Base-by-base conservation (phyloP, 2,113 vertebrate species). In the Phycodurus eques region DNA sequence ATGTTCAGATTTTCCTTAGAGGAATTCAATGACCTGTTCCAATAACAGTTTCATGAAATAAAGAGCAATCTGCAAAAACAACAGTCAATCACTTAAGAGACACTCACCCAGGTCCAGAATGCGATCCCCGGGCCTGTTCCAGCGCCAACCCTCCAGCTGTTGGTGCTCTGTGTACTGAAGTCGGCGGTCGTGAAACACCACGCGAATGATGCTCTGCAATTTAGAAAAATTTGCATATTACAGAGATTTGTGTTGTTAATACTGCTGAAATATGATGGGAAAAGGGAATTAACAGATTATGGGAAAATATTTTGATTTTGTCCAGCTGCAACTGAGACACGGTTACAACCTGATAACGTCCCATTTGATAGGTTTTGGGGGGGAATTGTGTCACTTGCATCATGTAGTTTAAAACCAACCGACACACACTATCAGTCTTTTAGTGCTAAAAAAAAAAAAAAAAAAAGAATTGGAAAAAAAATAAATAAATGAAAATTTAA, bases 131-230 rank as follows among this genome's bases (percentile, higher is more conserved):
- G 98, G 98, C 27, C 98, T 74, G 92, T 98, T 99, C 98, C 96
- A 99, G 71, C 95, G 90, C 98, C 98, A 98, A 80, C 98, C 96
- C 80, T 99, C 98, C 80, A 99, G 92, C 91, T 99, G 98, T 88
- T 99, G 98, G 70, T 99, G 98, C 84, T 99, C 98, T 0, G 97
- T 97, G 87, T 99, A 99, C 76, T 99, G 98, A 61, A 99, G 93
- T 1, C 97, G 93, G 13, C 97, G 92, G 88, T 99, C 98, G 0
- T 99, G 98, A 74, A 99, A 99, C 65, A 99, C 97, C 68, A 99
- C 98, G 0, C 97, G 94, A 77, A 99, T 95, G 71, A 98, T 99
- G 86, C 98, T 99, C 97, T 99, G 69, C 15, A 81, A 80, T 47
- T 12, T 33, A 74, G 15, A 51, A 2, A 15, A 17, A 27, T 15